Evolutionary conservation across 1,140 invertebrate species (phyloP), one percentile per base, ranked within the genome.

Genomic region (Ericerus pela): DNA sequence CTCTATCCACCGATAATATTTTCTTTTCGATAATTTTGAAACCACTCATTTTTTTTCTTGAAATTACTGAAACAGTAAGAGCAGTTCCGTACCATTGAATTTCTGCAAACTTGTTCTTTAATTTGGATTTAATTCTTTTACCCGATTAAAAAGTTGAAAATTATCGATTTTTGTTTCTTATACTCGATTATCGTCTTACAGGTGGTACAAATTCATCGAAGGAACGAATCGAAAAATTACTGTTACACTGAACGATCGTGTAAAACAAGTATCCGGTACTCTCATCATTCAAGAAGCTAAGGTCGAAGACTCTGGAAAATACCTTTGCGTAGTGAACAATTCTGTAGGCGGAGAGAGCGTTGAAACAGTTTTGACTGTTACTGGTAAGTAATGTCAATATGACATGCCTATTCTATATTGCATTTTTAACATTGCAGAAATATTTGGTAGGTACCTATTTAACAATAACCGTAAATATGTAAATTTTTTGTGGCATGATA

Each of bases 141-240:
- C n/a, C n/a, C n/a, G 30, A 33, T 8, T 10, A 33, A 33, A 33
- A 33, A 10, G 8, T 33, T n/a, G n/a, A n/a, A n/a, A n/a, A n/a
- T n/a, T n/a, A 33, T 28, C 10, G 24, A 8, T 53, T 18, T 31
- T 2, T 29, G 27, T 29, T 29, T 53, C 14, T 53, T 16, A 28
- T 24, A 10, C 8, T 26, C 14, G 5, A 24, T 6, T 6, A 38
- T 38, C 30, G 20, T 16, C 4, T 47, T 47, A 27, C 79, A 93
- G 88, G 76, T 92, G 88, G 88, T 92, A 88, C 73, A 93, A 93
- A 67, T 91, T 91, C 68, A 82, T 88, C 59, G 88, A 91, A 60
- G 85, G 85, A 24, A 84, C 84, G 0, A 79, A 78, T 2, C 76
- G 84, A 28, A 88, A 89, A 66, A 84, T 88, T 67, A 82, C 85